Evolutionary conservation across 2,888 invertebrate genomes (phyloP).

Genomic region (Andrena bicolor): DNA sequence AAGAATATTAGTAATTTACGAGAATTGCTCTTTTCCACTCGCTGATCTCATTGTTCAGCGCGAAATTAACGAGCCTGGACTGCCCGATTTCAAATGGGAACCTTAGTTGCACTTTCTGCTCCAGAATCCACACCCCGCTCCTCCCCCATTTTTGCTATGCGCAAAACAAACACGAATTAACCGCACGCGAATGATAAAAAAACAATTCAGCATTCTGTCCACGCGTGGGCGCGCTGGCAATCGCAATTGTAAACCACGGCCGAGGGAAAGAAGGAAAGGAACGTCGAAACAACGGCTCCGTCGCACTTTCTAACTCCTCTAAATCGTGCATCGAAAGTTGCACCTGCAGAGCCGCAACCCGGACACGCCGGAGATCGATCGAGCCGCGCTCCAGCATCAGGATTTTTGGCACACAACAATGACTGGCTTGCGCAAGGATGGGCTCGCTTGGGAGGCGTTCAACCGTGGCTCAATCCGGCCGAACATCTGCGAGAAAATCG

Average conservation of each 20-base stretch:
- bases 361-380: not conserved
- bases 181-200: conserved; percentile 53
- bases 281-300: conserved; percentile 39
- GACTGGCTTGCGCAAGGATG: conserved; percentile 30
- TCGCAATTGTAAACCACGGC: conserved; percentile 15
- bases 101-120: too few species aligned
- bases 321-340: conserved; percentile 43
- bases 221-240: conserved; percentile 27
- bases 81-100: too few species aligned
- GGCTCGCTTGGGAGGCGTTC: conserved; percentile 13
- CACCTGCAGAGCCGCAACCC: conserved; percentile 29
- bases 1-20: too few species aligned
- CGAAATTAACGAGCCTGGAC: too few species aligned
- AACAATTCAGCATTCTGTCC: conserved; percentile 23
- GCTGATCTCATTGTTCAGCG: too few species aligned
- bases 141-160: not conserved
- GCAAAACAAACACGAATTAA: conserved; percentile 38
- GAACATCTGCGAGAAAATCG: conserved; percentile 33
- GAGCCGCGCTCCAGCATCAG: not conserved
- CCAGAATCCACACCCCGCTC: not conserved
- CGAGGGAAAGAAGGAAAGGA: conserved; percentile 36
- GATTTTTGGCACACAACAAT: conserved; percentile 29
- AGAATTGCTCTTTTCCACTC: too few species aligned
- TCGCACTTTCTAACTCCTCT: conserved; percentile 64
- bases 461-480: conserved; percentile 14